These are phyloP conservation scores for Melanotus villosus DNA, from an alignment of 2,888 invertebrate genomes.

Conservation along the genomic window DNA sequence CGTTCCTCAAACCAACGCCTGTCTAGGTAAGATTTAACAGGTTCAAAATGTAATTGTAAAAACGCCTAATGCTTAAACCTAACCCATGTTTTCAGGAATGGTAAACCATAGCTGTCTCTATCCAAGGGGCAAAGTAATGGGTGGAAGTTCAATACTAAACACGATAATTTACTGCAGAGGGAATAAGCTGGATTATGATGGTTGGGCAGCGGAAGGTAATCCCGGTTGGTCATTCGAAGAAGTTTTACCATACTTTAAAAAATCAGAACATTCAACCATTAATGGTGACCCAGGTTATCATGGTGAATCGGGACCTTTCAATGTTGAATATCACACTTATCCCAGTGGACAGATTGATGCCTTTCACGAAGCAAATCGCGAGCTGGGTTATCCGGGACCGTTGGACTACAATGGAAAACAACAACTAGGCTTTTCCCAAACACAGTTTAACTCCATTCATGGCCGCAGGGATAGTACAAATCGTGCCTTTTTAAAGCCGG, in stretches of 20 bases:
- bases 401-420: constrained; percentile 76
- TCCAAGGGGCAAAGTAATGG: constrained; percentile 51
- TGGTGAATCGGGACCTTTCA: constrained; percentile 75
- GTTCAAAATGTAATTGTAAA: not conserved
- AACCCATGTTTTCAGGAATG: constrained; percentile 45
- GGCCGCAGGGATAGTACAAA: constrained; percentile 76
- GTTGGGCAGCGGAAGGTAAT: constrained; percentile 46
- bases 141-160: constrained; percentile 50
- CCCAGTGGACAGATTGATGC: constrained; percentile 72
- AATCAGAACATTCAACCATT: constrained; percentile 57
- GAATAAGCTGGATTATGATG: constrained; percentile 49
- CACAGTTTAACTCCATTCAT: constrained; percentile 75
- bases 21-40: constrained; percentile 18
- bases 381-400: constrained; percentile 72
- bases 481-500: constrained; percentile 75
- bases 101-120: constrained; percentile 40
- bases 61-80: not conserved
- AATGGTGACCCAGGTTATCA: constrained; percentile 77
- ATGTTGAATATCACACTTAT: constrained; percentile 75
- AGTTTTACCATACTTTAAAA: constrained; percentile 61
- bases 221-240: constrained; percentile 67
- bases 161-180: constrained; percentile 51
- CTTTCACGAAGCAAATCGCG: constrained; percentile 76
- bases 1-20: constrained; percentile 3
- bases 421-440: constrained; percentile 74